Conservation (phyloP, 2,113 vertebrate species). For the Halcyon malimbica region DNA sequence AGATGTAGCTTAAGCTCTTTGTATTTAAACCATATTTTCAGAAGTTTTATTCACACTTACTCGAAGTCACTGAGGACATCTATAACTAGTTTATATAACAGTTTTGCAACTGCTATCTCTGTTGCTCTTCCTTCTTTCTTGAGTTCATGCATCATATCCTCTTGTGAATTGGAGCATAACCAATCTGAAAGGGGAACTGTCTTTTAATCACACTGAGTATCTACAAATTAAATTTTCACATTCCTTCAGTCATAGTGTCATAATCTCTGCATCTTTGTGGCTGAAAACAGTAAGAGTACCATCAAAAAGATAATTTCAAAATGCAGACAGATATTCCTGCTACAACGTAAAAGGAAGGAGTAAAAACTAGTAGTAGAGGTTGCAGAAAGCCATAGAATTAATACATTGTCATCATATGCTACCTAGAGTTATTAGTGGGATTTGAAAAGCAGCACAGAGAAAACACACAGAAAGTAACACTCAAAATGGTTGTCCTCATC, state of each 20-base stretch:
- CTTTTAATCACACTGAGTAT: constrained; percentile 26
- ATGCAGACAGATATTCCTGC: background rate
- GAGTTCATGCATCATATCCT: background rate
- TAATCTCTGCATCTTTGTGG: background rate
- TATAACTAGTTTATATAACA: background rate
- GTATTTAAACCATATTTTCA: background rate
- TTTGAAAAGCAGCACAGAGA: background rate
- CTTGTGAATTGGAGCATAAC: constrained; percentile 35
- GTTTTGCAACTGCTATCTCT: background rate
- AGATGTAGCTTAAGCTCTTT: background rate
- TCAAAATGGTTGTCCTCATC: background rate
- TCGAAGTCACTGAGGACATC: constrained; percentile 42
- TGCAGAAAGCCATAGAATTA: background rate
- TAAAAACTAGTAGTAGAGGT: background rate
- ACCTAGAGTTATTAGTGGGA: background rate
- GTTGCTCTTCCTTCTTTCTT: background rate
- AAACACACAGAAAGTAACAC: background rate
- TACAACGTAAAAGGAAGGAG: background rate
- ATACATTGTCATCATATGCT: background rate
- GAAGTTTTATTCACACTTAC: background rate
- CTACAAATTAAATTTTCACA: constrained; percentile 25
- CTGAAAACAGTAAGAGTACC: background rate
- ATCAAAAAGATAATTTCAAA: background rate
- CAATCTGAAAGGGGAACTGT: background rate
- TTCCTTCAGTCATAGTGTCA: background rate